A percentile compares a stretch with the other conserved stretches of the same genome.
These are phyloP conservation scores for Stenurella melanura DNA, from an alignment of 2,888 invertebrate species.

Conservation along the genomic window DNA sequence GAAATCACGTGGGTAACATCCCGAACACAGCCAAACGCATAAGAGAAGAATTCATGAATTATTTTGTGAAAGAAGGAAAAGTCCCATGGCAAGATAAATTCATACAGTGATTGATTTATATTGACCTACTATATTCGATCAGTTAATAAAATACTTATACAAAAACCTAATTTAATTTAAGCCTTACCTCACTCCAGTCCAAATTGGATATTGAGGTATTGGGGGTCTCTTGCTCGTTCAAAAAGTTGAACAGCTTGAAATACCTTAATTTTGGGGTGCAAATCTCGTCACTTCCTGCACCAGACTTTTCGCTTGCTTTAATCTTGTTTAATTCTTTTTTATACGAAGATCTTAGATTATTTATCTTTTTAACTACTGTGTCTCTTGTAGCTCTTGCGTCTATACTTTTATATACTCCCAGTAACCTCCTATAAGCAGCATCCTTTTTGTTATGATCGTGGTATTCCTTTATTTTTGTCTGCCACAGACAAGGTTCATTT, in stretches of 20 bases:
- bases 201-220: slow-evolving; percentile 9
- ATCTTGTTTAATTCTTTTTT: slow-evolving; percentile 14
- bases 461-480: too few relatives aligned
- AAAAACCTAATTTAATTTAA: neutral
- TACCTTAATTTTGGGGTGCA: slow-evolving; percentile 1
- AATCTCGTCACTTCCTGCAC: slow-evolving; percentile 5
- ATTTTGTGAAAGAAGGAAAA: too few relatives aligned
- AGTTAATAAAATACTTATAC: neutral
- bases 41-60: too few relatives aligned
- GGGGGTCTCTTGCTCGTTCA: neutral
- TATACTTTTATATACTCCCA: too few relatives aligned
- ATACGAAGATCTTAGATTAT: slow-evolving; percentile 18
- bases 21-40: too few relatives aligned
- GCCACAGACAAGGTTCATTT: too few relatives aligned
- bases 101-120: neutral
- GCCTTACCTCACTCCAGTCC: slow-evolving; percentile 11
- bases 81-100: too few relatives aligned
- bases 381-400: too few relatives aligned
- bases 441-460: too few relatives aligned
- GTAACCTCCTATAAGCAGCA: too few relatives aligned
- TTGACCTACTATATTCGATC: neutral
- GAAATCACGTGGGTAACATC: too few relatives aligned
- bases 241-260: neutral
- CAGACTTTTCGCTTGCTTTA: neutral
- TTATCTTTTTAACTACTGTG: slow-evolving; percentile 15